Evolutionary conservation across 2,888 invertebrate genomes (phyloP).

Genomic region (Chrysomela aeneicollis): DNA sequence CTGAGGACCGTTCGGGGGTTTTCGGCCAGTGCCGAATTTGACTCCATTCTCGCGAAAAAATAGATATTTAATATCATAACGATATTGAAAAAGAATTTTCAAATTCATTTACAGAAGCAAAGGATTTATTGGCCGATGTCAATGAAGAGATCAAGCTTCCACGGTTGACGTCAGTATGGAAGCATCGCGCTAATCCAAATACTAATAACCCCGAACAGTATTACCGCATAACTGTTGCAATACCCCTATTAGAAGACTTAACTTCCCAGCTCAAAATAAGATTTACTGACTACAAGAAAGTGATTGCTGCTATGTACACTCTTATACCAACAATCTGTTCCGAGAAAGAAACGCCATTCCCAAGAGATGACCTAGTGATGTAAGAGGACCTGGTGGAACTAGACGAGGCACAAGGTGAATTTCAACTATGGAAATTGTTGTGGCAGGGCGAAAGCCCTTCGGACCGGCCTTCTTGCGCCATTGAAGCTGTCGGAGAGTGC

Average conservation of each 20-base stretch:
- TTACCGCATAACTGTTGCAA: slow-evolving; percentile 14
- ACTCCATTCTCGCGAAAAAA: too few species aligned
- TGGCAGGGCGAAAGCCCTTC: slow-evolving; percentile 6
- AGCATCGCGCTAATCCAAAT: slow-evolving; percentile 2
- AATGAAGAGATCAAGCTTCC: slow-evolving; percentile 15
- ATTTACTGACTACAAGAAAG: slow-evolving; percentile 14
- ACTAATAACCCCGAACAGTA: slow-evolving; percentile 17
- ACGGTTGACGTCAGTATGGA: slow-evolving; percentile 16
- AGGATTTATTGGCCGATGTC: slow-evolving; percentile 5
- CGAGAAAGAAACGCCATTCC: slow-evolving; percentile 7
- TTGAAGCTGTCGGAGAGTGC: slow-evolving; percentile 9
- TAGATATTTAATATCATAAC: too few species aligned
- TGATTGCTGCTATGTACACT: slow-evolving; percentile 11
- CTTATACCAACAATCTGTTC: slow-evolving; percentile 5
- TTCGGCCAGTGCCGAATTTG: too few species aligned
- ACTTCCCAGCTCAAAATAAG: slow-evolving; percentile 7
- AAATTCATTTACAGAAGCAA: slow-evolving; percentile 13
- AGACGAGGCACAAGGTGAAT: slow-evolving; percentile 11
- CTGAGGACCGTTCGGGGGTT: too few species aligned
- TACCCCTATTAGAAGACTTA: slow-evolving; percentile 9
- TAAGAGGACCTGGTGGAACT: slow-evolving; percentile 11
- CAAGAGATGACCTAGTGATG: slow-evolving; percentile 10
- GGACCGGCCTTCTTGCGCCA: slow-evolving; percentile 11
- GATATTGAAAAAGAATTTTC: slow-evolving; percentile 4
- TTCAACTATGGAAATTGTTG: slow-evolving; percentile 3